Evolutionary conservation across 1,140 invertebrate genomes (phyloP), one percentile per base, ranked within the genome.

Genomic region (Potamilus streckersoni): DNA sequence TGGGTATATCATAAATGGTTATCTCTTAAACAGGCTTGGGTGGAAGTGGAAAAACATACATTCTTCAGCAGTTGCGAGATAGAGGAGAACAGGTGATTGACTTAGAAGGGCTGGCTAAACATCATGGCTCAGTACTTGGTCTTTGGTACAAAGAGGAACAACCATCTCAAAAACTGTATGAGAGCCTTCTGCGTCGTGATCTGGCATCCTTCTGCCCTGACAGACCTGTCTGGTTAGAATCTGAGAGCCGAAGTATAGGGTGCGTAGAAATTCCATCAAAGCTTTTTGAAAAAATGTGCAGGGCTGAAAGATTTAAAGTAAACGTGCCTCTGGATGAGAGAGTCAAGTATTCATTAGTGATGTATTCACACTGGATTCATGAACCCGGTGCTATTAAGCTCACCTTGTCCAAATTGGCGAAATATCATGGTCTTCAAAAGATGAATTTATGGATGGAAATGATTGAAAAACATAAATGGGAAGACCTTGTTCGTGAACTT

Each of bases 71-170:
- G 74, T 31, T 71, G 64, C 27, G 49, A 74, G 38, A 16, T n/a
- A 64, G 67, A 38, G 84, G 82, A 62, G 76, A 83, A 67, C 84
- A 85, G 69, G 75, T 85, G 11, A 57, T 85, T 57, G 82, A 85
- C 66, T 74, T 85, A 14, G 84, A 85, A 69, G 79, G 65, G 13
- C 66, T 83, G 27, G 84, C 84, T 17, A 80, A 79, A 65, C 84
- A 85, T 73, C 82, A 79, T 61, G 84, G 84, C 0, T 85, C 84
- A 60, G 68, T 84, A 27, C 71, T 85, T 16, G 84, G 84, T 16
- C 71, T 76, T 11, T 80, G 78, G 74, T 78, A 81, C 55, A 69
- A 75, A 15, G 78, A 82, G 20, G 74, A 71, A 0, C 84, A 85
- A 69, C 82, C 82, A 11, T 79, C 81, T 57, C 80, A 85, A 61